Evolutionary conservation across 2,797 vertebrate genomes (phyloP).

Genomic region (Cossypha polioptera): DNA sequence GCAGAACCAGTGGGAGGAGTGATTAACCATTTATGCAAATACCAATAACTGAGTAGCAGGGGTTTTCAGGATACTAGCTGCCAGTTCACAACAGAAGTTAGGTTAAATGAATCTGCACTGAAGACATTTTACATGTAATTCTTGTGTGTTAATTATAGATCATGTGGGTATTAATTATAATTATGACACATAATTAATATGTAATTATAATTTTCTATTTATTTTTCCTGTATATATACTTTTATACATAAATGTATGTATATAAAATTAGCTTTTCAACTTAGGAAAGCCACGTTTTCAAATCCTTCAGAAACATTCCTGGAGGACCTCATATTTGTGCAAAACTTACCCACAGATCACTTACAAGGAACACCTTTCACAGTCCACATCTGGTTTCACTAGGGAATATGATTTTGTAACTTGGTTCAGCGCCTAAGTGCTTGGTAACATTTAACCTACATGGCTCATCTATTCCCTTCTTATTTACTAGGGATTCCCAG

Average conservation of each 20-base stretch:
- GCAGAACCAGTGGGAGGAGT: neutral
- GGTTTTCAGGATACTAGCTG: neutral
- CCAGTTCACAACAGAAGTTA: neutral
- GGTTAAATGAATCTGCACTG: neutral
- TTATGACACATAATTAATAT: neutral
- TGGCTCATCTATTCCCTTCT: neutral
- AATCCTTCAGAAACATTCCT: neutral
- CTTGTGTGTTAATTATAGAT: neutral
- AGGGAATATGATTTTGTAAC: neutral
- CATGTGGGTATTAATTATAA: neutral
- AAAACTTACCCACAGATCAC: neutral
- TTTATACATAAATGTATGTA: neutral
- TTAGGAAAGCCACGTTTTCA: neutral
- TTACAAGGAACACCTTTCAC: neutral
- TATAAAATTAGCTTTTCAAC: neutral
- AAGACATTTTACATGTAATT: neutral
- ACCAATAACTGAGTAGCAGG: accelerated
- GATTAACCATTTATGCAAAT: neutral
- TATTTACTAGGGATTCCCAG: neutral
- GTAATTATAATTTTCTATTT: neutral
- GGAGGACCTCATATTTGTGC: neutral
- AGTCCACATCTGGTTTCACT: neutral
- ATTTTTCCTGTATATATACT: neutral
- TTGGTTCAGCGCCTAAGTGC: neutral
- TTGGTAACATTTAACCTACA: neutral